Evolutionary conservation across 1,140 invertebrate genomes (phyloP).

Genomic region (Eurosta solidaginis): DNA sequence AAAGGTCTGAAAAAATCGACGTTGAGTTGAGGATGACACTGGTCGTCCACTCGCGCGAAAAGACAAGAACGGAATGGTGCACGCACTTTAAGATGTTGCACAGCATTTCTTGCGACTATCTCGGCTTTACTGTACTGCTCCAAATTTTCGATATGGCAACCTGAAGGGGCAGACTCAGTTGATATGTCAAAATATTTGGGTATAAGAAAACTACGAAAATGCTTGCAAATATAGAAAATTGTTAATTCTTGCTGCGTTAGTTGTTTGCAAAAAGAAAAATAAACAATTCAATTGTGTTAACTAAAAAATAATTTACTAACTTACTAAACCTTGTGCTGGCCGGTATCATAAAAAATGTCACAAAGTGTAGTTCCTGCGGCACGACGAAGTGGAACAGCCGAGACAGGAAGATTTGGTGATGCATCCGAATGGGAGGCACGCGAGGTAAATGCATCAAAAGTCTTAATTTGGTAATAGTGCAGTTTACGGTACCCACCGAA

Average conservation of each 20-base stretch:
- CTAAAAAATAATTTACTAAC: too few relatives aligned
- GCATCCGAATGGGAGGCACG: conserved; percentile 71
- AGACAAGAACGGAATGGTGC: too few relatives aligned
- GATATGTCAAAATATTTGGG: neutral
- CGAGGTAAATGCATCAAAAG: conserved; percentile 61
- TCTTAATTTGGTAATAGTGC: too few relatives aligned
- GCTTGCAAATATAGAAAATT: neutral
- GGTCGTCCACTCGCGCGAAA: too few relatives aligned
- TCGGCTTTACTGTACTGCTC: too few relatives aligned
- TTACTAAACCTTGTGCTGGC: neutral
- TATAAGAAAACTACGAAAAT: conserved; percentile 3
- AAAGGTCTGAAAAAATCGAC: too few relatives aligned
- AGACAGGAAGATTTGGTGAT: conserved; percentile 62
- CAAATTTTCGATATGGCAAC: conserved; percentile 8
- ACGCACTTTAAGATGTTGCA: too few relatives aligned
- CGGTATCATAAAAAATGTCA: neutral
- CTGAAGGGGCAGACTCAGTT: conserved; percentile 7
- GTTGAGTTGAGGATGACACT: too few relatives aligned
- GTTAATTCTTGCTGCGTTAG: too few relatives aligned
- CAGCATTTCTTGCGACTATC: too few relatives aligned
- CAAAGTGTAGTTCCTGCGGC: neutral
- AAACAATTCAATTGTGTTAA: neutral
- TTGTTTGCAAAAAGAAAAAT: neutral
- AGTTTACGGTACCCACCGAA: too few relatives aligned
- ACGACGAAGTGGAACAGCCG: conserved; percentile 37